Base-by-base conservation (phyloP, 2,797 vertebrate species). In the Gobio occitaniae region DNA sequence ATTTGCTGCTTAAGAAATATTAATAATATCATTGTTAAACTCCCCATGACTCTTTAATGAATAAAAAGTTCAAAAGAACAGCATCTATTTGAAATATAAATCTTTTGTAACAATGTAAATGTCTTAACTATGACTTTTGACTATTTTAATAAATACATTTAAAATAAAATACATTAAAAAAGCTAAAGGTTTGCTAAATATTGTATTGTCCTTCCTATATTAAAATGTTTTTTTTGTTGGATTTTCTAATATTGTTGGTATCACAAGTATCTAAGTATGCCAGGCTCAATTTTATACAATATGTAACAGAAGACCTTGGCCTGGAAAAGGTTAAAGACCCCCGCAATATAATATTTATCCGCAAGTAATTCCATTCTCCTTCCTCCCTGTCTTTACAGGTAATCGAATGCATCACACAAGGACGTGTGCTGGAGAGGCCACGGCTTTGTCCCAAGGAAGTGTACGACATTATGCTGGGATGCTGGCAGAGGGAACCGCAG, bases 341-440 rank as follows among this genome's bases (percentile, higher is more conserved):
- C 32, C 41, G 4, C 25, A n/a, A 66, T 36, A 48, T 25, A 79
- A 70, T 68, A 81, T 81, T 41, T 69, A 25, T 81, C 48, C 19
- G 12, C 29, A n/a, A 69, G 38, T 82, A 44, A 71, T 59, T 71
- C 80, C 52, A 19, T 59, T 71, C 4, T 82, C 52, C 47, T 41
- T 54, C 29, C 29, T 63, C 25, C 6, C 1, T 61, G 41, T 61
- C 52, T 59, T 69, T 89, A 5, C 89, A 99, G 98, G 98, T 99
- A 86, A 99, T 99, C 0, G 98, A 99, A 91, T 99, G 98, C 90
- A 99, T 99, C 88, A 99, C 98, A 83, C 98, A 99, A 91, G 98
- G 98, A 17, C 95, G 97, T 7, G 98, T 99, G 56, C 91, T 99
- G 91, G 98, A 99, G 92, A 94, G 97, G 47, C 98, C 98, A 16